Evolutionary conservation across 2,888 invertebrate genomes (phyloP).

Genomic region (Trichopoda pennipes): DNA sequence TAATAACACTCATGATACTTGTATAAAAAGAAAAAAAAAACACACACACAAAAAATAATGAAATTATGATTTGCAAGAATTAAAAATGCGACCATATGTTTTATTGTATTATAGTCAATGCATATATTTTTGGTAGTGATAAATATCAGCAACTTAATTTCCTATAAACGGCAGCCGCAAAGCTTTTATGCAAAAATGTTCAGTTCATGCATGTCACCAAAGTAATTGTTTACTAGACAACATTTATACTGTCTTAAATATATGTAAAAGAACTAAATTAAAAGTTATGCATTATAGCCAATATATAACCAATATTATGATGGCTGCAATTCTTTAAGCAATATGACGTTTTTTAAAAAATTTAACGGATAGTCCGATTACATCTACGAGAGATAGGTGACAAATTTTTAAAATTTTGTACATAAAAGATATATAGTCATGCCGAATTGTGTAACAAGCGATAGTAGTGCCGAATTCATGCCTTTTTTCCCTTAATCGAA

Average conservation of each 20-base stretch:
- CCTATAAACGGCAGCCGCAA: slow-evolving; percentile 19
- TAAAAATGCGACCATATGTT: slow-evolving; percentile 55
- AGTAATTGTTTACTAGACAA: slow-evolving; percentile 48
- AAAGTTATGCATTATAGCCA: too few species aligned
- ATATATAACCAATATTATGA: too few species aligned
- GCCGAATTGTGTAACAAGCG: too few species aligned
- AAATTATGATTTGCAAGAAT: slow-evolving; percentile 62
- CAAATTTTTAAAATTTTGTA: too few species aligned
- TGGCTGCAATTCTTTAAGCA: too few species aligned
- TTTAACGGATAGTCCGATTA: too few species aligned
- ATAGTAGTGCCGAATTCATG: too few species aligned
- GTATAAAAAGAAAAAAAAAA: not conserved
- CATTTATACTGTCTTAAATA: slow-evolving; percentile 10
- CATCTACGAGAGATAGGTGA: too few species aligned
- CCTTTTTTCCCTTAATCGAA: too few species aligned
- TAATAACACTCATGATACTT: slow-evolving; percentile 34
- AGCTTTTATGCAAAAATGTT: slow-evolving; percentile 48
- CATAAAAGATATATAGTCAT: too few species aligned
- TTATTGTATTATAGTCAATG: slow-evolving; percentile 11
- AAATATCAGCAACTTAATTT: slow-evolving; percentile 64
- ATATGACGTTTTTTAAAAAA: too few species aligned
- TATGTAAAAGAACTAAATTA: not conserved
- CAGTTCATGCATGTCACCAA: slow-evolving; percentile 61
- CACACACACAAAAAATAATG: slow-evolving; percentile 19
- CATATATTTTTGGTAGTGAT: slow-evolving; percentile 46